Percentiles rank a stretch among this genome's conserved stretches.
These are phyloP conservation scores for Dicyrtomina minuta DNA, from an alignment of 2,888 invertebrate species.

Conservation along the genomic window DNA sequence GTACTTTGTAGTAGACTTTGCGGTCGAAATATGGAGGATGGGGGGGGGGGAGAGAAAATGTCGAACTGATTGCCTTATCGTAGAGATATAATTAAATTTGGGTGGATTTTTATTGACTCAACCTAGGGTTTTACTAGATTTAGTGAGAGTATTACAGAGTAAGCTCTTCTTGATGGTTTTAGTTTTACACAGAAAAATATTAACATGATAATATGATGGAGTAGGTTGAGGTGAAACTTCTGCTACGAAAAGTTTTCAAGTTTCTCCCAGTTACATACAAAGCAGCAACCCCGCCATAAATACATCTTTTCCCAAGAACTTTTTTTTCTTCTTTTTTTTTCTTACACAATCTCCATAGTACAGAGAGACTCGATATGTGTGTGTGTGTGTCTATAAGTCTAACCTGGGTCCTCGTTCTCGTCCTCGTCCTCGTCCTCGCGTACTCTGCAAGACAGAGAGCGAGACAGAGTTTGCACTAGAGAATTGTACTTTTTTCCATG, in stretches of 20 bases:
- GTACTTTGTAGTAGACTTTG: neutral
- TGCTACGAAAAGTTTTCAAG: conserved; percentile 15
- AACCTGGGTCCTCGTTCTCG: neutral
- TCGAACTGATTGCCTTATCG: conserved; percentile 17
- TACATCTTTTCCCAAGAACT: neutral
- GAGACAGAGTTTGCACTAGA: neutral
- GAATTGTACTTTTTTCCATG: no score
- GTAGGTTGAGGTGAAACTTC: conserved; percentile 17
- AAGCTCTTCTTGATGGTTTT: conserved; percentile 26
- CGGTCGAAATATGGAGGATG: neutral
- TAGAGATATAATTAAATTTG: conserved; percentile 9
- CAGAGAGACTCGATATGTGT: neutral
- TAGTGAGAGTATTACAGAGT: conserved; percentile 14
- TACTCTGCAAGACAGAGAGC: neutral
- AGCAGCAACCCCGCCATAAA: neutral
- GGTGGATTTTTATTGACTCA: conserved; percentile 26
- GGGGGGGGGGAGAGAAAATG: conserved; percentile 3
- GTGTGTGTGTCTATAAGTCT: neutral
- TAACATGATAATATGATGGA: conserved; percentile 28
- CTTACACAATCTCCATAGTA: neutral
- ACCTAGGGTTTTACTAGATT: conserved; percentile 17
- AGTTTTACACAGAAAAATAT: conserved; percentile 25
- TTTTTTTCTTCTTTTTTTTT: neutral
- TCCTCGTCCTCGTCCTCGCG: no score
- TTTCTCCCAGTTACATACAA: neutral